These are phyloP conservation scores for Agonopterix arenella DNA, from an alignment of 2,888 invertebrate species.

Conservation along the genomic window DNA sequence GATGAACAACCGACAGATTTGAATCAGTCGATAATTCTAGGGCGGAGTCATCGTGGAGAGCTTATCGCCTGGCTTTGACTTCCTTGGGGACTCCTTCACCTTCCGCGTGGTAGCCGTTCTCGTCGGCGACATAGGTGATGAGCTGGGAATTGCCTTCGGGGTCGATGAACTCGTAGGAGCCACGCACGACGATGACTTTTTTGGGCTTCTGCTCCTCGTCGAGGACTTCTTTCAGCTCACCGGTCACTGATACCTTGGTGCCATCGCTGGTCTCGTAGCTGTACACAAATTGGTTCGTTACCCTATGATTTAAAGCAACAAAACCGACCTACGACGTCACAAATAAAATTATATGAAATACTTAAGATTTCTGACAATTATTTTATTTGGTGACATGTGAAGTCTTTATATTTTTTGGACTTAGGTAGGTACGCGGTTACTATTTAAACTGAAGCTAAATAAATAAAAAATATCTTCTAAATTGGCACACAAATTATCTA, in stretches of 20 bases:
- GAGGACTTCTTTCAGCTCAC: constrained; percentile 47
- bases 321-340: too few species aligned
- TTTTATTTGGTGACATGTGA: too few species aligned
- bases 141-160: constrained; percentile 70
- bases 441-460: too few species aligned
- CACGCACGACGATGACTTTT: constrained; percentile 74
- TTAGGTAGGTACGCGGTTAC: too few species aligned
- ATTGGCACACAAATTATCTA: too few species aligned
- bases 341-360: too few species aligned
- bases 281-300: constrained; percentile 5
- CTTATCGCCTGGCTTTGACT: constrained; percentile 26
- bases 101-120: constrained; percentile 79
- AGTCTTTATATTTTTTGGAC: too few species aligned
- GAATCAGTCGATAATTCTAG: constrained; percentile 17
- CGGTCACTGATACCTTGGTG: constrained; percentile 67
- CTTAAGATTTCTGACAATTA: too few species aligned
- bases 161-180: constrained; percentile 75
- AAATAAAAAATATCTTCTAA: too few species aligned
- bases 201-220: constrained; percentile 77
- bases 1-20: constrained; percentile 9
- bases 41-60: constrained; percentile 4
- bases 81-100: constrained; percentile 78
- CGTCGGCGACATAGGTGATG: constrained; percentile 77
- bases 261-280: constrained; percentile 77
- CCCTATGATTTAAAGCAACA: too few species aligned